Evolutionary conservation across 2,888 invertebrate species (phyloP).

Genomic region (Drosophila ochracea): DNA sequence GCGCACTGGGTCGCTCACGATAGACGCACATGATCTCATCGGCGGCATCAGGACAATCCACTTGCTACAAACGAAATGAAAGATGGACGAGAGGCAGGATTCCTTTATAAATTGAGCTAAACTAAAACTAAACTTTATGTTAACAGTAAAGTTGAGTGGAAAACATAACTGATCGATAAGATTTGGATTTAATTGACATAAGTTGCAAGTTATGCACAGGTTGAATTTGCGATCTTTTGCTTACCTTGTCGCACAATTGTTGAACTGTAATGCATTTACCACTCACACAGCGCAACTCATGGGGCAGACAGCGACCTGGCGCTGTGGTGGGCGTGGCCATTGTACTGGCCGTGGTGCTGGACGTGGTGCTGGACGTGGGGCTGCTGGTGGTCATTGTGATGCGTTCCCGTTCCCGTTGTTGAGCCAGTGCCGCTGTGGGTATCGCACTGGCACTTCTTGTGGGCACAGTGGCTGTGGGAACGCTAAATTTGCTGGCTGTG

Average conservation of each 20-base stretch:
- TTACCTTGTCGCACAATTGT: slow-evolving; percentile 87
- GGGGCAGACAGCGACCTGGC: slow-evolving; percentile 78
- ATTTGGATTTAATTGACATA: background rate
- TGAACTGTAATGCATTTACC: slow-evolving; percentile 88
- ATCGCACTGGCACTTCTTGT: slow-evolving; percentile 69
- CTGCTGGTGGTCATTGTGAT: slow-evolving; percentile 9
- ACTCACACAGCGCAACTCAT: slow-evolving; percentile 88
- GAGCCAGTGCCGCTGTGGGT: slow-evolving; percentile 58
- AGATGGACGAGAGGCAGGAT: background rate
- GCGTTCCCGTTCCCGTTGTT: slow-evolving; percentile 61
- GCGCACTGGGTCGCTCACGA: slow-evolving; percentile 82
- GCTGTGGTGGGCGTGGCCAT: slow-evolving; percentile 31
- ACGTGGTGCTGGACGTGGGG: slow-evolving; percentile 4
- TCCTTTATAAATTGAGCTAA: background rate
- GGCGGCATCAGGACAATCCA: slow-evolving; percentile 88
- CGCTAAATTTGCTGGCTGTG: slow-evolving; percentile 60
- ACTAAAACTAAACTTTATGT: background rate
- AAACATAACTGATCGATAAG: background rate
- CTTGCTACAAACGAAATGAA: slow-evolving; percentile 64
- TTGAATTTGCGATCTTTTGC: background rate
- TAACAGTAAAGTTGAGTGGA: background rate
- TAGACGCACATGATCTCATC: slow-evolving; percentile 89
- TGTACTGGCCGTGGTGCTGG: slow-evolving; percentile 3
- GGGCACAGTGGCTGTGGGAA: slow-evolving; percentile 69
- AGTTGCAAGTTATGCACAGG: background rate